Percentiles rank a stretch among this genome's conserved stretches.
These are phyloP conservation scores for Heliothis peltigera DNA, from an alignment of 2,888 invertebrate genomes.

Conservation along the genomic window DNA sequence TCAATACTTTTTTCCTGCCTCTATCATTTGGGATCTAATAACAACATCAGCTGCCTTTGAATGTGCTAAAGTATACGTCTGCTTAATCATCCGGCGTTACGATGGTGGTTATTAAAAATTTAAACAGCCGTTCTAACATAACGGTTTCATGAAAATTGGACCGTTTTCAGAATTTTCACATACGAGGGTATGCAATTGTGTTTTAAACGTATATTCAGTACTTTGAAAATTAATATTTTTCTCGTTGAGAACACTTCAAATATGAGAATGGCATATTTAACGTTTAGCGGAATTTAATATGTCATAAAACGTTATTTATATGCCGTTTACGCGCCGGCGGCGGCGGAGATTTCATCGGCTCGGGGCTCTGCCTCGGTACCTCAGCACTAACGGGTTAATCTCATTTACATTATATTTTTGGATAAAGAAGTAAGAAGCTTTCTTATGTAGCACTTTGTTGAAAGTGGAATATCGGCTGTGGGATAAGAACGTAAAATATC, in stretches of 20 bases:
- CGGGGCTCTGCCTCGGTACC: constrained; percentile 57
- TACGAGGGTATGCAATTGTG: constrained; percentile 41
- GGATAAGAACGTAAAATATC: constrained; percentile 48
- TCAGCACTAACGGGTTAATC: constrained; percentile 70
- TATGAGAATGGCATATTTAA: constrained; percentile 84
- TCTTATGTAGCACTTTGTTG: constrained; percentile 54
- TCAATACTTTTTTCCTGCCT: not conserved
- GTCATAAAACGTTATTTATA: constrained; percentile 87
- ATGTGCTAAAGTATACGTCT: constrained; percentile 22
- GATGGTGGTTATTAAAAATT: constrained; percentile 52
- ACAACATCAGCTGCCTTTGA: constrained; percentile 10
- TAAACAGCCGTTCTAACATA: constrained; percentile 46
- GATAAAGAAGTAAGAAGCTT: constrained; percentile 59
- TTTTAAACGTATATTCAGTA: constrained; percentile 54
- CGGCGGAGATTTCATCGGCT: constrained; percentile 76
- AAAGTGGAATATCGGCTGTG: constrained; percentile 38
- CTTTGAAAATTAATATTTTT: constrained; percentile 72
- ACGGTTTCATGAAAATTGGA: constrained; percentile 53
- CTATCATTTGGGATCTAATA: constrained; percentile 9
- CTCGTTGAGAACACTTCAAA: constrained; percentile 75
- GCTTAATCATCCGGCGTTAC: constrained; percentile 33
- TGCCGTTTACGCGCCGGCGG: constrained; percentile 76
- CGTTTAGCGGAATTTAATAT: constrained; percentile 85
- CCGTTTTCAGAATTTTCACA: constrained; percentile 40
- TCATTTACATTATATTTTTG: constrained; percentile 64